A percentile compares a stretch with the other conserved stretches of the same genome.
These are phyloP conservation scores for Nemopilema nomurai DNA, from an alignment of 30 jellyfish, hydroid and myxozoan genomes.

Conservation along the genomic window DNA sequence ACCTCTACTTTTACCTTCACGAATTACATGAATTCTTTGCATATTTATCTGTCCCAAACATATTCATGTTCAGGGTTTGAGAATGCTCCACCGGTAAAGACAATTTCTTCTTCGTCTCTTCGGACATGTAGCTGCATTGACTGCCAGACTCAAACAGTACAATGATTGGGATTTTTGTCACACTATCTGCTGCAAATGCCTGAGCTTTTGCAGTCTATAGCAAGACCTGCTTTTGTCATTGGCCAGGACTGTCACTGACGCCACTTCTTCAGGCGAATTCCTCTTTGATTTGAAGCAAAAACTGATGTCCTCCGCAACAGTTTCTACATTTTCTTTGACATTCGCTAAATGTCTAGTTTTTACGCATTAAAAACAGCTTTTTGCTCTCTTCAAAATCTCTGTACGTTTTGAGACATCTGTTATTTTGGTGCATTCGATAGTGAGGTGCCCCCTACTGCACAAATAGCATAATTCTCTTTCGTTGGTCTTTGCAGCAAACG, in stretches of 20 bases:
- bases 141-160: conserved; percentile 32
- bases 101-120: conserved; percentile 23
- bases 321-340: neutral
- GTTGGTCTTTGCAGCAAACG: no score
- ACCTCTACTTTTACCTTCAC: conserved; percentile 19
- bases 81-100: neutral
- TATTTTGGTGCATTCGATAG: conserved; percentile 11
- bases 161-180: neutral
- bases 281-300: neutral
- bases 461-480: no score
- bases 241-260: neutral
- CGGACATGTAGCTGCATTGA: conserved; percentile 44
- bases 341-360: no score
- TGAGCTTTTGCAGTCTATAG: conserved; percentile 6
- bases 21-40: conserved; percentile 7
- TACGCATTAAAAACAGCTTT: no score
- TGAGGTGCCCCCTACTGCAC: conserved; percentile 28
- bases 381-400: no score
- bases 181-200: conserved; percentile 13
- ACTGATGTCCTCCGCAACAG: conserved; percentile 23
- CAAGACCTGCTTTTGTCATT: conserved; percentile 12
- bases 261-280: neutral
- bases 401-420: conserved; percentile 13
- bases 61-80: conserved; percentile 7
- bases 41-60: conserved; percentile 20